A percentile compares a stretch with the other conserved stretches of the same genome.
These are phyloP conservation scores for Madoqua kirkii DNA, from an alignment of 2,113 vertebrate species.

Conservation along the genomic window DNA sequence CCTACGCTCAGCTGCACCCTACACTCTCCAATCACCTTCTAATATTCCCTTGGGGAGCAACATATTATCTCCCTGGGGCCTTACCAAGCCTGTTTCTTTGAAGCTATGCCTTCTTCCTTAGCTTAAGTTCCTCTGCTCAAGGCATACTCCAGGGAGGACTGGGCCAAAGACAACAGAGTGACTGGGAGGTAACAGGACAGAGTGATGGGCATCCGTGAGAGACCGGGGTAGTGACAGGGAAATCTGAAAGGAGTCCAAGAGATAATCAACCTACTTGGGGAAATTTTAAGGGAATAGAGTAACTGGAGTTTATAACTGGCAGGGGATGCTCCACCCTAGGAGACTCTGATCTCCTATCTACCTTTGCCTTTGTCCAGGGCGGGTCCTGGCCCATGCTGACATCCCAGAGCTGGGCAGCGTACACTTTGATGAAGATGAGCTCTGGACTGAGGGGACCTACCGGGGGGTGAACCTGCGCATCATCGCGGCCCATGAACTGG, in stretches of 20 bases:
- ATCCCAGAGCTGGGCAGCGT: slow-evolving; percentile 86
- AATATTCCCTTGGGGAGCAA: not conserved
- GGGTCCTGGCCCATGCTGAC: slow-evolving; percentile 88
- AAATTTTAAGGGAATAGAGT: not conserved
- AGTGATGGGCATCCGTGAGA: not conserved
- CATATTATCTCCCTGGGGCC: not conserved
- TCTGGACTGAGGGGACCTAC: slow-evolving; percentile 86
- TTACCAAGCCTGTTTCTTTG: not conserved
- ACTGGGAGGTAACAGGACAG: not conserved
- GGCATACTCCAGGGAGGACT: not conserved
- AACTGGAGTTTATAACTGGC: not conserved
- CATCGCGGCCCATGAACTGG: slow-evolving; percentile 89
- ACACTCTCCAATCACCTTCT: not conserved
- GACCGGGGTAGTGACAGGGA: not conserved
- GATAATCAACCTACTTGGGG: not conserved
- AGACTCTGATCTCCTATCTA: not conserved
- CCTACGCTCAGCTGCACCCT: not conserved
- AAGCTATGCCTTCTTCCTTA: not conserved
- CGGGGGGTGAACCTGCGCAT: slow-evolving; percentile 86
- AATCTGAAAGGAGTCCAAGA: not conserved
- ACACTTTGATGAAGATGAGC: slow-evolving; percentile 88
- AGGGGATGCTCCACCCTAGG: not conserved
- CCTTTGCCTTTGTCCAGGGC: slow-evolving; percentile 75
- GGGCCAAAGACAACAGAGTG: not conserved
- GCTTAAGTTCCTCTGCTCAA: not conserved